Evolutionary conservation across 2,113 vertebrate genomes (phyloP), one percentile per base, ranked within the genome.

Genomic region (Lutjanus erythropterus): DNA sequence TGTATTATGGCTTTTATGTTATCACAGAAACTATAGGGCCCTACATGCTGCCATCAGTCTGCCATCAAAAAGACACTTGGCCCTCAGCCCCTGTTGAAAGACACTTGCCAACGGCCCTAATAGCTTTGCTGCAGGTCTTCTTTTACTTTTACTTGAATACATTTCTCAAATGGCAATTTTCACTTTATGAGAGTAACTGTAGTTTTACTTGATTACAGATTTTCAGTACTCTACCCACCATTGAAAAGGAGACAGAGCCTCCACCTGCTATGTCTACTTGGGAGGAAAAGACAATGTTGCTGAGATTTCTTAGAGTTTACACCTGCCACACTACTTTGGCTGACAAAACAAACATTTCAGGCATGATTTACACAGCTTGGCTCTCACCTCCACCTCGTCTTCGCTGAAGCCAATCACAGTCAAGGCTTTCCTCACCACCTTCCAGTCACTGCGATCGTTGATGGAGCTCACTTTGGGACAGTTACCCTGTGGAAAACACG

Each of bases 381-480:
- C 19, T 46, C 96, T 95, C 49, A 99, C 98, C 97, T 99, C 98
- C 71, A 99, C 96, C 42, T 99, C 98, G 0, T 91, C 96, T 58
- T 96, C 96, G 0, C 80, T 97, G 93, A 99, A 99, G 92, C 97
- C 94, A 0, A 99, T 99, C 83, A 99, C 85, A 0, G 91, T 95
- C 85, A 99, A 87, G 0, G 97, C 98, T 93, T 96, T 96, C 83
- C 93, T 95, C 90, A 99, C 97, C 0, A 94, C 79, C 91, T 98
- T 99, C 98, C 98, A 99, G 46, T 99, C 98, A 0, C 92, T 99
- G 93, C 97, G 99, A 66, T 99, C 98, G 9, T 97, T 99, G 89
- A 99, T 99, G 91, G 98, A 99, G 87, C 97, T 99, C 84, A 99
- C 98, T 87, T 97, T 98, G 73, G 97, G 97, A 91, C 98, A 99